Conservation (phyloP, 2,797 vertebrate species). For the Mormyrops boulengeri region DNA sequence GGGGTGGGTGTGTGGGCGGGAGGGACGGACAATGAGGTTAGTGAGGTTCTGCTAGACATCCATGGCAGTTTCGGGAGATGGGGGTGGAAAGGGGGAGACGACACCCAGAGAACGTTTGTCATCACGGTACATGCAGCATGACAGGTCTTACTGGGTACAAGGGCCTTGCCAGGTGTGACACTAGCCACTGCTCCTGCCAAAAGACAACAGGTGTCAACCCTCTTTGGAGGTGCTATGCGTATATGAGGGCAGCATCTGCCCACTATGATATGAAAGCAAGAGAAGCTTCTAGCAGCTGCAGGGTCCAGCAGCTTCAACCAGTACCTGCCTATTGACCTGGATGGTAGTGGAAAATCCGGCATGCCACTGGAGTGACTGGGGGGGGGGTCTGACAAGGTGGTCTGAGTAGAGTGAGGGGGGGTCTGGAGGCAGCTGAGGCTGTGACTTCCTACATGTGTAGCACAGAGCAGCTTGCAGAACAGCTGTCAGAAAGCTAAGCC, state of each 20-base stretch:
- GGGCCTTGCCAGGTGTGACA: constrained; percentile 60
- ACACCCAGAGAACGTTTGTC: constrained; percentile 2
- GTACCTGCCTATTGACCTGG: background rate
- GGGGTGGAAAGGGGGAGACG: constrained; percentile 32
- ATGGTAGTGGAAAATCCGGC: background rate
- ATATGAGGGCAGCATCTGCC: constrained; percentile 3
- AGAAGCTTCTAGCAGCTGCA: background rate
- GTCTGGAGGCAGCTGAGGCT: background rate
- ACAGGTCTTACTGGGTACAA: constrained; percentile 68
- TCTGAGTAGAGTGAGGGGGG: background rate
- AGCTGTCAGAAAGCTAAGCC: background rate
- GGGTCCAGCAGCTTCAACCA: background rate
- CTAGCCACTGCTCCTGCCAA: constrained; percentile 59
- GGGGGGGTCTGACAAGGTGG: background rate
- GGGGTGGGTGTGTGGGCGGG: background rate
- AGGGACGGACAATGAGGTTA: constrained; percentile 22
- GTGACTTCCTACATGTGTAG: background rate
- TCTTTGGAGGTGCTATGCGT: constrained; percentile 37
- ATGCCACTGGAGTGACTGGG: background rate
- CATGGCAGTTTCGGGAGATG: constrained; percentile 16
- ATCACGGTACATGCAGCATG: constrained; percentile 44
- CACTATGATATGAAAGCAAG: background rate
- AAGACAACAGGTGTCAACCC: constrained; percentile 61
- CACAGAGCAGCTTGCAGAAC: background rate
- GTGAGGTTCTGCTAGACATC: constrained; percentile 21